These are phyloP conservation scores for Noctua janthina DNA, from an alignment of 2,888 invertebrate species.

Conservation along the genomic window DNA sequence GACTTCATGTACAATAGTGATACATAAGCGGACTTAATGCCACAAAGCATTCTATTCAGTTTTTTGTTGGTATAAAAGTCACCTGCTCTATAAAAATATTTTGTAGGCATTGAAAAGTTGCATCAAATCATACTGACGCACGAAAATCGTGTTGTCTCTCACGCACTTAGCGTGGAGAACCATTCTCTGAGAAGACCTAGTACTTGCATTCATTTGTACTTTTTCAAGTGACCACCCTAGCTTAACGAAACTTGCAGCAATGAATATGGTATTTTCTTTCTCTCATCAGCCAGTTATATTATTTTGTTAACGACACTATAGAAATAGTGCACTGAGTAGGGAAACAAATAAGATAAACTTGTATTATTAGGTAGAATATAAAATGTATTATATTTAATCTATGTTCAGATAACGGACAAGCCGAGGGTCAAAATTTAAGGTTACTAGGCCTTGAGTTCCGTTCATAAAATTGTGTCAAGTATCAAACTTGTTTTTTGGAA, in stretches of 20 bases:
- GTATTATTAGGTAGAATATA: slow-evolving; percentile 35
- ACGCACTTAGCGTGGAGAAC: slow-evolving; percentile 49
- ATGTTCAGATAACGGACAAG: slow-evolving; percentile 52
- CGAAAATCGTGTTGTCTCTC: slow-evolving; percentile 58
- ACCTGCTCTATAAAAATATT: neutral
- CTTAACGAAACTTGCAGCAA: slow-evolving; percentile 38
- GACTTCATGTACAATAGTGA: no score
- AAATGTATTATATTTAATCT: slow-evolving; percentile 43
- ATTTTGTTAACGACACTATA: slow-evolving; percentile 40
- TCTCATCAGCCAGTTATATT: slow-evolving; percentile 28
- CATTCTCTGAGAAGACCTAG: slow-evolving; percentile 64
- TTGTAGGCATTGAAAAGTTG: slow-evolving; percentile 60
- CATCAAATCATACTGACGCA: slow-evolving; percentile 50
- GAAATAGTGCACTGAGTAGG: slow-evolving; percentile 46
- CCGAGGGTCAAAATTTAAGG: slow-evolving; percentile 52
- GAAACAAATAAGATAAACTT: slow-evolving; percentile 51
- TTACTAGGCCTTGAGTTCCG: slow-evolving; percentile 66
- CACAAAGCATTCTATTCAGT: no score
- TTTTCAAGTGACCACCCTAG: slow-evolving; percentile 54
- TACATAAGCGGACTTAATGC: no score
- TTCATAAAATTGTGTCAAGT: slow-evolving; percentile 65
- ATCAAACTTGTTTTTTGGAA: slow-evolving; percentile 69
- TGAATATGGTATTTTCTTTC: slow-evolving; percentile 14
- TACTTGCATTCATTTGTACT: slow-evolving; percentile 64
- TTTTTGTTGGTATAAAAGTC: neutral